A percentile compares a stretch with the other conserved stretches of the same genome.
phyloP scores from a whole-genome alignment of 2,113 vertebrate genomes.

The Marmota monax region DNA sequence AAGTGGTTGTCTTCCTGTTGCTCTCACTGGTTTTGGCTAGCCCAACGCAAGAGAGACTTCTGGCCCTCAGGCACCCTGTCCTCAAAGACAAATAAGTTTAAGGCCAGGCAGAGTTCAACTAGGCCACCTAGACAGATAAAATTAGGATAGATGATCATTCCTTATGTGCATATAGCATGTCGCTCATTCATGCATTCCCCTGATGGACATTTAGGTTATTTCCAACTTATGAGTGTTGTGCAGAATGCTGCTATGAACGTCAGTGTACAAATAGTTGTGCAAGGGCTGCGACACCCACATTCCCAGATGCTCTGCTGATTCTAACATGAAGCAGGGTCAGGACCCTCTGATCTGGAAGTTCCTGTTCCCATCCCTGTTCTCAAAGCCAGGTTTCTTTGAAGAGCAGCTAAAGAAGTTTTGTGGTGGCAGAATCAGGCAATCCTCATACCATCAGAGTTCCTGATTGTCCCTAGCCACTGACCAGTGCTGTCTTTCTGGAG shows the following conservation, averaged over 20 bases:
- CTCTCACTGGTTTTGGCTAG: not conserved
- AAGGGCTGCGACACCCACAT: not conserved
- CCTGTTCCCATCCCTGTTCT: not conserved
- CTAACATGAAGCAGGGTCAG: no score
- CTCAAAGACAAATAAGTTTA: not conserved
- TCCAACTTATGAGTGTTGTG: not conserved
- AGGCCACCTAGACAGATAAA: not conserved
- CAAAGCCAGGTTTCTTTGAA: not conserved
- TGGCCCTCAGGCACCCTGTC: not conserved
- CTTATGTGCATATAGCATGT: not conserved
- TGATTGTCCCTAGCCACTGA: not conserved
- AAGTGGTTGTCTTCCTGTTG: not conserved
- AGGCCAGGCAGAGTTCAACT: not conserved
- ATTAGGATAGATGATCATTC: not conserved
- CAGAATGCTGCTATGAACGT: not conserved
- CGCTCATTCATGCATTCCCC: not conserved
- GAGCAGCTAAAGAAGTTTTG: not conserved
- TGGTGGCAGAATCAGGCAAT: not conserved
- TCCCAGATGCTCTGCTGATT: not conserved
- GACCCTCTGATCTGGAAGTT: not conserved
- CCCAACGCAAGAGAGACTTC: not conserved
- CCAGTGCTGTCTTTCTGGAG: not conserved
- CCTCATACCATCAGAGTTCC: not conserved
- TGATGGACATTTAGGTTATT: not conserved
- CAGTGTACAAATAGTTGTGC: not conserved